Evolutionary conservation across 2,797 vertebrate genomes (phyloP), one percentile per base, ranked within the genome.

Genomic region (Lindbergichthys nudifrons): DNA sequence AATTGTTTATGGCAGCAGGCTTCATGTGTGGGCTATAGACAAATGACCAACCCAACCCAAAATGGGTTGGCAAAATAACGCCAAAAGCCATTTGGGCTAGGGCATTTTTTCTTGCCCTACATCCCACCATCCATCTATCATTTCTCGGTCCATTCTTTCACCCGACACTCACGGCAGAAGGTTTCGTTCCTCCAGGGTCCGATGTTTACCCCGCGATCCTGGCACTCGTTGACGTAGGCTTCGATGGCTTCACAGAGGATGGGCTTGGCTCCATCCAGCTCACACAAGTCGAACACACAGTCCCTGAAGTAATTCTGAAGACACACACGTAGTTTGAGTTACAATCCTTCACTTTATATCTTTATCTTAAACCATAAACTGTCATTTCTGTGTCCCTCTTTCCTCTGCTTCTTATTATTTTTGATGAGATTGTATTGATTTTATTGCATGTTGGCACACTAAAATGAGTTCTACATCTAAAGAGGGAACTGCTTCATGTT

Each of bases 201-300:
- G 4, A 96, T 84, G 48, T 57, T 75, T 36, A 94, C 90, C 0
- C 92, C 93, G 1, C 91, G 92, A 67, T 95, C 94, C 81, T 95
- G 95, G 73, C 95, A 96, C 59, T 94, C 92, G 12, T 93, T 93
- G 30, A 92, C 89, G 2, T 95, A 95, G 12, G 94, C 86, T 83
- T 95, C 94, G 12, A 95, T 90, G 48, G 93, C 93, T 83, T 95
- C 94, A 61, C 95, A 95, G 76, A 95, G 82, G 52, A 91, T 75
- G 10, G 87, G 87, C 48, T 70, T 79, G 65, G 87, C 89, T 47
- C 95, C 95, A 1, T 89, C 91, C 89, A 95, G 78, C 48, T 90
- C 93, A 86, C 95, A 95, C 77, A 95, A 59, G 73, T 95, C 94
- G 87, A 93, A 95, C 50, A 95, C 10, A 75, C 94, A 95, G 85